These are phyloP conservation scores for Lochmaea crataegi DNA, from an alignment of 2,888 invertebrate species.

Conservation along the genomic window DNA sequence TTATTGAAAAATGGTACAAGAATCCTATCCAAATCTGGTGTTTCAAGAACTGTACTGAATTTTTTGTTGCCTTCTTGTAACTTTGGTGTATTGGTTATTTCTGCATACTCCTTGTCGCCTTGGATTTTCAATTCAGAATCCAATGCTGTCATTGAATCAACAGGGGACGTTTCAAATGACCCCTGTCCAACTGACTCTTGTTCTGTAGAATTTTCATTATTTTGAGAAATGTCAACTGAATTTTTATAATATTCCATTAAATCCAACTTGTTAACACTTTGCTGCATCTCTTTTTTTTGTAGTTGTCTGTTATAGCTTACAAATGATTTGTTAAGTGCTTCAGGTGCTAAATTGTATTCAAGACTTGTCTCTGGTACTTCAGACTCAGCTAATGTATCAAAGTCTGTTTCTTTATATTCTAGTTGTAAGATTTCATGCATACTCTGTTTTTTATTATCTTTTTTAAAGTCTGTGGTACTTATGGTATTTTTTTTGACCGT, in stretches of 20 bases:
- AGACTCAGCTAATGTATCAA: neutral
- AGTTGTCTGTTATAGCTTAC: neutral
- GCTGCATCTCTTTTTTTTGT: neutral
- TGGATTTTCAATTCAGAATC: neutral
- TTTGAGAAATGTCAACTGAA: neutral
- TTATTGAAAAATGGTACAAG: constrained; percentile 10
- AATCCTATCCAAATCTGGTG: constrained; percentile 7
- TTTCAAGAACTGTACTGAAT: constrained; percentile 5
- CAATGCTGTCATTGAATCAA: neutral
- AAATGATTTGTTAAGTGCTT: neutral
- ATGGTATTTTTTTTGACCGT: neutral
- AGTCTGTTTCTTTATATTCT: neutral
- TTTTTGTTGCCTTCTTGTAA: neutral
- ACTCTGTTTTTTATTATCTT: neutral
- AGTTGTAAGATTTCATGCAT: neutral
- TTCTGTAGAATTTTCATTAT: neutral
- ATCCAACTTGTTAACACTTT: neutral
- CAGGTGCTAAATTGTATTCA: neutral
- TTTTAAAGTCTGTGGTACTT: neutral
- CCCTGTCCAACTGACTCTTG: neutral
- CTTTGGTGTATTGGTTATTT: neutral
- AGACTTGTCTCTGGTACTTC: neutral
- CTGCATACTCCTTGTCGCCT: neutral
- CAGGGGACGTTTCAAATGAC: neutral
- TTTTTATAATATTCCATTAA: neutral